Percentiles rank a stretch among this genome's conserved stretches.
These are phyloP conservation scores for Leptinotarsa peninsularis DNA, from an alignment of 2,888 invertebrate species.

Conservation along the genomic window DNA sequence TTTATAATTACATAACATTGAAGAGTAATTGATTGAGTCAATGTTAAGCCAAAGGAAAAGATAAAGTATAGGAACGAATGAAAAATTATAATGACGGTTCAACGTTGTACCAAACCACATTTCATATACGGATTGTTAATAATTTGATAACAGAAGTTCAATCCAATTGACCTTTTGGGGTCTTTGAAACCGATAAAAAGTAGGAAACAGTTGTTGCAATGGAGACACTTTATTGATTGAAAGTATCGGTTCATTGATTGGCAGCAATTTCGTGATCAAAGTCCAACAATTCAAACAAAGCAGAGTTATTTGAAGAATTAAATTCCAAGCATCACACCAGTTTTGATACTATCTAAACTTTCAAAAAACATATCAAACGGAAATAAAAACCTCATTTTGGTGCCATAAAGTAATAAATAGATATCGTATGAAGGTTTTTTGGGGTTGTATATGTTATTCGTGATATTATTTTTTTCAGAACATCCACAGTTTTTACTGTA, in stretches of 20 bases:
- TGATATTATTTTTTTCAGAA: too few species aligned
- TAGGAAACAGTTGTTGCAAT: not conserved
- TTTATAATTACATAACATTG: too few species aligned
- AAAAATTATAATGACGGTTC: not conserved
- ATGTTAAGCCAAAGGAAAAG: too few species aligned
- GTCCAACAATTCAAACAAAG: not conserved
- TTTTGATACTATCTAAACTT: not conserved
- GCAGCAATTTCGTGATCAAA: not conserved
- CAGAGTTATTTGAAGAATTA: not conserved
- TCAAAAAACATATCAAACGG: too few species aligned
- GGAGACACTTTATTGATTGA: not conserved
- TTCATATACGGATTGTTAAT: not conserved
- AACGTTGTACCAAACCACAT: not conserved
- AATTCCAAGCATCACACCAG: not conserved
- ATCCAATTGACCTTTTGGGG: slow-evolving; percentile 2
- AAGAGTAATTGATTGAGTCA: too few species aligned
- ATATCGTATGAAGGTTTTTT: too few species aligned
- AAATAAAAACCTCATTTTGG: too few species aligned
- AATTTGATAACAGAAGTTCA: slow-evolving; percentile 13
- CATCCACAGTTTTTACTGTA: too few species aligned
- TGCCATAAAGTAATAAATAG: too few species aligned
- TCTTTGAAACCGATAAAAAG: slow-evolving; percentile 15
- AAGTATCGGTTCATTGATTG: not conserved
- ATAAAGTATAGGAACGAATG: not conserved
- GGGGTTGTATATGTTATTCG: too few species aligned